These are phyloP conservation scores for Hemicentrotus pulcherrimus DNA, from an alignment of 35 echinoderm and acorn worm genomes.

Conservation along the genomic window DNA sequence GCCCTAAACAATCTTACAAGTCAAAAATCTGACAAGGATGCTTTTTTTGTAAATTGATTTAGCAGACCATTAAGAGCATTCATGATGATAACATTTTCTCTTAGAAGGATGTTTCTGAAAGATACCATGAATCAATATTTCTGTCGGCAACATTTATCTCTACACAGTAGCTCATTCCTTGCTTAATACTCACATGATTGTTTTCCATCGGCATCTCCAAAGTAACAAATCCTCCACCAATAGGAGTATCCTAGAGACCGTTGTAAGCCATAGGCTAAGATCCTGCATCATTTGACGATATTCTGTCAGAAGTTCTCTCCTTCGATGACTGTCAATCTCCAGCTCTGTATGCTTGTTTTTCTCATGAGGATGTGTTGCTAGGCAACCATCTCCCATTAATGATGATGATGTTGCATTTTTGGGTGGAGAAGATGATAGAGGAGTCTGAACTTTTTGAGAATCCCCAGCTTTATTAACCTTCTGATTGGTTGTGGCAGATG, in stretches of 20 bases:
- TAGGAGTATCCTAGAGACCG: neutral
- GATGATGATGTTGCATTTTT: neutral
- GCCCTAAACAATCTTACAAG: too few species aligned
- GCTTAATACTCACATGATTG: slow-evolving; percentile 36
- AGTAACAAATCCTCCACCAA: slow-evolving; percentile 34
- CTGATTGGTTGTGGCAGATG: neutral
- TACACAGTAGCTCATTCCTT: too few species aligned
- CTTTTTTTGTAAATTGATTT: too few species aligned
- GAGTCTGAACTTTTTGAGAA: slow-evolving; percentile 10
- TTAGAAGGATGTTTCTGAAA: too few species aligned
- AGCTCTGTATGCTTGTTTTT: neutral
- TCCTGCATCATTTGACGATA: slow-evolving; percentile 58
- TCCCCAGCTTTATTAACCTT: neutral
- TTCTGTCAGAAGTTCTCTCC: slow-evolving; percentile 45
- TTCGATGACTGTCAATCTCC: slow-evolving; percentile 46
- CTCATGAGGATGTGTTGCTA: neutral
- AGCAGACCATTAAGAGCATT: too few species aligned
- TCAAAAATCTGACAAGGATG: too few species aligned
- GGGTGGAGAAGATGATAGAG: neutral
- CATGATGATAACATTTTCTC: too few species aligned
- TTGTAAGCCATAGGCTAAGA: slow-evolving; percentile 4
- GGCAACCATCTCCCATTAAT: neutral
- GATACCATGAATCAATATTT: too few species aligned
- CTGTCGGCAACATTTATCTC: too few species aligned
- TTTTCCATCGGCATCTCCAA: slow-evolving; percentile 20